Percentiles rank a stretch among this genome's conserved stretches.
Evolutionary conservation across 92 coral and sea anemone species (phyloP).

Genomic region (Bergia puertoricense): DNA sequence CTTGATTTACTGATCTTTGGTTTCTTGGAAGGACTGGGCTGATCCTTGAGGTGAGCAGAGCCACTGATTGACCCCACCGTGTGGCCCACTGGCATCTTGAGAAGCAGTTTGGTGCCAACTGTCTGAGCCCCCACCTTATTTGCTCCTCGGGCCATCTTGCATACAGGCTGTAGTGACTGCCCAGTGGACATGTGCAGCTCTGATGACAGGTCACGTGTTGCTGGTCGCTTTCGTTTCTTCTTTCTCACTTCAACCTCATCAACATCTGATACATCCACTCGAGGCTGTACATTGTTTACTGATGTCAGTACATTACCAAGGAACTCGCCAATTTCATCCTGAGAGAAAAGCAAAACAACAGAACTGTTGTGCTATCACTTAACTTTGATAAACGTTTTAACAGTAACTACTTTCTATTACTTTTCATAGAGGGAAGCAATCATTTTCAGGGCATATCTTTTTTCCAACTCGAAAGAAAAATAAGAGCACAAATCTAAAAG

Average conservation of each 20-base stretch:
- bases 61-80: conserved; percentile 73
- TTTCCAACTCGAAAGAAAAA: too few species aligned
- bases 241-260: conserved; percentile 86
- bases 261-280: conserved; percentile 87
- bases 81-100: conserved; percentile 81
- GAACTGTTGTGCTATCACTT: background rate
- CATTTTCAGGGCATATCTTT: background rate
- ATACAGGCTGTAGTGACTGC: conserved; percentile 15
- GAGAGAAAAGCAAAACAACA: background rate
- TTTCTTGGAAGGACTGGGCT: conserved; percentile 81
- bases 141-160: conserved; percentile 37
- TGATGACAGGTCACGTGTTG: conserved; percentile 71
- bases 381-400: background rate
- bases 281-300: conserved; percentile 72
- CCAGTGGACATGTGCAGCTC: conserved; percentile 61
- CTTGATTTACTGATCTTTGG: conserved; percentile 78
- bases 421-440: background rate
- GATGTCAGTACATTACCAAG: conserved; percentile 85
- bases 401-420: background rate
- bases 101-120: conserved; percentile 49
- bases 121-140: conserved; percentile 40
- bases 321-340: conserved; percentile 99
- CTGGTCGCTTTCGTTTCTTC: conserved; percentile 92
- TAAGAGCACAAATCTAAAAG: too few species aligned
- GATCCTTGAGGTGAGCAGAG: conserved; percentile 55